These are phyloP conservation scores for Oxyura jamaicensis DNA, from an alignment of 2,113 vertebrate genomes.

Conservation along the genomic window DNA sequence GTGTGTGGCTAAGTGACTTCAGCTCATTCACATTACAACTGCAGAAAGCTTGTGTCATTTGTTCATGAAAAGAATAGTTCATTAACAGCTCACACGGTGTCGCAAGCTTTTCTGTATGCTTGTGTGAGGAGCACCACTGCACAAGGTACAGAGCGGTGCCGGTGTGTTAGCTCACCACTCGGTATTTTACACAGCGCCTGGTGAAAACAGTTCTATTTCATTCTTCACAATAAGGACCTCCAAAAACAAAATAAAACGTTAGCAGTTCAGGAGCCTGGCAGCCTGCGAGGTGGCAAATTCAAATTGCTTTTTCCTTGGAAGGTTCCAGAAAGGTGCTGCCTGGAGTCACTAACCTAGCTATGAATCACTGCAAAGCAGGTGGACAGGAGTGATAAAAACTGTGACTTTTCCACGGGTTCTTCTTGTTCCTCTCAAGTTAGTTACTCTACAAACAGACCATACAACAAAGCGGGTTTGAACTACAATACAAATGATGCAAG, in stretches of 20 bases:
- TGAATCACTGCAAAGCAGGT: background rate
- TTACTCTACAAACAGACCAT: conserved; percentile 67
- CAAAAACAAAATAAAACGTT: background rate
- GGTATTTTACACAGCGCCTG: background rate
- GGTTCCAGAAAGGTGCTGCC: background rate
- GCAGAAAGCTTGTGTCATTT: conserved; percentile 7
- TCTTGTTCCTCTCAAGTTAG: conserved; percentile 42
- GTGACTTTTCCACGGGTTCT: conserved; percentile 7
- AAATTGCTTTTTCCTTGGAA: background rate
- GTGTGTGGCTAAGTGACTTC: background rate
- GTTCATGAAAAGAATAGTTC: background rate
- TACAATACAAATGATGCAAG: conserved; percentile 70
- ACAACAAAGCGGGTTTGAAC: conserved; percentile 65
- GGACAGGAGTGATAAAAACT: background rate
- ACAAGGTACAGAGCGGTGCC: background rate
- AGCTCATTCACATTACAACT: background rate
- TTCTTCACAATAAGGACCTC: conserved; percentile 6
- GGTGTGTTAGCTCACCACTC: background rate
- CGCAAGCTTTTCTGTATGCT: background rate
- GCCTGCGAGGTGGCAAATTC: background rate
- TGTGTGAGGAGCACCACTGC: background rate
- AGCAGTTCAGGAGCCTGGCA: background rate
- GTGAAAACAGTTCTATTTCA: background rate
- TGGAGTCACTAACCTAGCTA: background rate
- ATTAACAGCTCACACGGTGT: background rate